phyloP scores from a whole-genome alignment of 2,113 vertebrate species.

The Alosa alosa region DNA sequence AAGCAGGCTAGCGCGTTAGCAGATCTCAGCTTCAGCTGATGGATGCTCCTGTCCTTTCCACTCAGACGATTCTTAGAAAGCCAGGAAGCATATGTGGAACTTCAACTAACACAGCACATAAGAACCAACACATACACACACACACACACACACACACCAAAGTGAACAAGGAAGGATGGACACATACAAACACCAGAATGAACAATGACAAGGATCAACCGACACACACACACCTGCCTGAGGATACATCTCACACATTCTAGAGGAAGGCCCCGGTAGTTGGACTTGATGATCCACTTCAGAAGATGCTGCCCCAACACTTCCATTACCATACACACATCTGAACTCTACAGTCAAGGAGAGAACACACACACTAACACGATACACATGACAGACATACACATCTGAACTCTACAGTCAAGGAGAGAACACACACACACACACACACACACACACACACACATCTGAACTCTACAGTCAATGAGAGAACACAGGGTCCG shows the following conservation, averaged over 20 bases:
- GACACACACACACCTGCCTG: conserved; percentile 75
- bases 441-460: not conserved
- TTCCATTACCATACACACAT: conserved; percentile 97
- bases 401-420: not conserved
- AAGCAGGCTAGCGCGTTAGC: no score
- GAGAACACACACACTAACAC: conserved; percentile 30
- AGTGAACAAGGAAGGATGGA: not conserved
- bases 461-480: conserved; percentile 26
- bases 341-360: conserved; percentile 67
- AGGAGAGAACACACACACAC: not conserved
- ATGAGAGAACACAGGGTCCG: not conserved
- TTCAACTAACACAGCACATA: not conserved
- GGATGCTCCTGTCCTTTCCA: no score
- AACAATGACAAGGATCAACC: not conserved
- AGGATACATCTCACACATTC: conserved; percentile 92
- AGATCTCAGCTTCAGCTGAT: no score
- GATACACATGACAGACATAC: not conserved
- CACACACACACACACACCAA: conserved; percentile 23
- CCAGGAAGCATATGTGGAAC: no score
- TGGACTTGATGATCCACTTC: conserved; percentile 94
- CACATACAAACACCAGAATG: not conserved
- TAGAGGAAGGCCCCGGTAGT: conserved; percentile 92
- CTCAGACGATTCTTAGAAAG: no score
- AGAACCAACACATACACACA: not conserved
- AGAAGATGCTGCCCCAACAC: conserved; percentile 93